Evolutionary conservation across 2,113 vertebrate species (phyloP), one percentile per base, ranked within the genome.

Genomic region (Eulacestoma nigropectus): DNA sequence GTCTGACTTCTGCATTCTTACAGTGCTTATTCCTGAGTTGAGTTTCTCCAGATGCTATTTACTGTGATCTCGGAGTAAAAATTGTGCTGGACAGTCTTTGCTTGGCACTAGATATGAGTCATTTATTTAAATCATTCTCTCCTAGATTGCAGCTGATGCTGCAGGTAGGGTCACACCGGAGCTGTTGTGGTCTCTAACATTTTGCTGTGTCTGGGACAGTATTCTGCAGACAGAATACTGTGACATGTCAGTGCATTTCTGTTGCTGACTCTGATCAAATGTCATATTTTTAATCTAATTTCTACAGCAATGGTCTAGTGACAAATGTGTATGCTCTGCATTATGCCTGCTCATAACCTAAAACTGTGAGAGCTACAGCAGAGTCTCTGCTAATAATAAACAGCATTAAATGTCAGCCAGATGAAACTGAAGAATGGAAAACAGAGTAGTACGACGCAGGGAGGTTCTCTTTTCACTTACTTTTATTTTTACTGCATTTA

Each of bases 341-440:
- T 93, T 93, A 89, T 78, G 42, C 59, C 72, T n/a, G 77, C 27
- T 90, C 50, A 84, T 69, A 83, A 52, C 64, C 41, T 81, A 60
- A 91, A 95, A 82, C 55, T 84, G 75, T 25, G 39, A 88, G 35
- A 80, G 56, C 59, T 93, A 56, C 72, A 91, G 90, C 59, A 83
- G 65, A 30, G 46, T 33, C 7, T 96, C 64, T 96, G 85, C 67
- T 96, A 93, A 80, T 93, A 95, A 96, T 90, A 91, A 94, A 79
- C 67, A 55, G 39, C 23, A 88, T 80, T 96, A 96, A 97, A 96
- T 94, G 93, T 96, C 96, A 96, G 92, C 88, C 93, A 88, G 95
- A 90, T 25, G 26, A 95, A 94, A 90, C 42, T 55, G 59, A 96
- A 90, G 82, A 93, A 63, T 1, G 29, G 84, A 65, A 86, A 94